phyloP scores from a whole-genome alignment of 1,140 invertebrate species.

The Bicyclus anynana region DNA sequence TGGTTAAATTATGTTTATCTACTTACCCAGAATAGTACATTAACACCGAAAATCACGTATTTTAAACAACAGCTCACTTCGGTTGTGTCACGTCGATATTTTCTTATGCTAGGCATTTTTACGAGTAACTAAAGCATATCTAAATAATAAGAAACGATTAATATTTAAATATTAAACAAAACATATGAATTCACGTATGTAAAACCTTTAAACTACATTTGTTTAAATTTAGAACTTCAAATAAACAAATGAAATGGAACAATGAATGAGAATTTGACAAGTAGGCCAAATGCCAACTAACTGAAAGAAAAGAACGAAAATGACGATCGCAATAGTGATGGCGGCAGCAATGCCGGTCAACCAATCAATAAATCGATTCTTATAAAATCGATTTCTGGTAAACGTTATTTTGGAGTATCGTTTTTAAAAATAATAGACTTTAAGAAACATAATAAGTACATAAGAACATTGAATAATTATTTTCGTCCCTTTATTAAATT shows the following conservation, averaged over 20 bases:
- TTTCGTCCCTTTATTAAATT: no score
- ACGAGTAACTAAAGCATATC: constrained; percentile 23
- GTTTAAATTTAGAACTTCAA: constrained; percentile 22
- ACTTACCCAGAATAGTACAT: constrained; percentile 98
- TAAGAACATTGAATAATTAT: no score
- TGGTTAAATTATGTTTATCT: neutral
- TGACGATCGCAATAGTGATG: neutral
- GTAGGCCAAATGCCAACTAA: constrained; percentile 32
- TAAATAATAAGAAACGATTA: constrained; percentile 5
- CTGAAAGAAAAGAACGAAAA: constrained; percentile 1
- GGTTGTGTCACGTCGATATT: constrained; percentile 90
- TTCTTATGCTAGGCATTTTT: constrained; percentile 79
- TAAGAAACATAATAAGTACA: no score
- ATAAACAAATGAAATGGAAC: constrained; percentile 22
- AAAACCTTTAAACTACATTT: constrained; percentile 23
- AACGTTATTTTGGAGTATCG: neutral
- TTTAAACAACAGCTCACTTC: constrained; percentile 98
- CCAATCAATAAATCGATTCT: neutral
- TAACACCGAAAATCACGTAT: constrained; percentile 98
- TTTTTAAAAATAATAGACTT: no score
- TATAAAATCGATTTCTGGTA: neutral
- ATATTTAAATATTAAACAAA: constrained; percentile 18
- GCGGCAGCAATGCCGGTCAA: neutral
- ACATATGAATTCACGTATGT: constrained; percentile 8
- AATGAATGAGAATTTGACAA: constrained; percentile 23